Evolutionary conservation across 2,888 invertebrate genomes (phyloP), one percentile per base, ranked within the genome.

Genomic region (Agapostemon virescens): DNA sequence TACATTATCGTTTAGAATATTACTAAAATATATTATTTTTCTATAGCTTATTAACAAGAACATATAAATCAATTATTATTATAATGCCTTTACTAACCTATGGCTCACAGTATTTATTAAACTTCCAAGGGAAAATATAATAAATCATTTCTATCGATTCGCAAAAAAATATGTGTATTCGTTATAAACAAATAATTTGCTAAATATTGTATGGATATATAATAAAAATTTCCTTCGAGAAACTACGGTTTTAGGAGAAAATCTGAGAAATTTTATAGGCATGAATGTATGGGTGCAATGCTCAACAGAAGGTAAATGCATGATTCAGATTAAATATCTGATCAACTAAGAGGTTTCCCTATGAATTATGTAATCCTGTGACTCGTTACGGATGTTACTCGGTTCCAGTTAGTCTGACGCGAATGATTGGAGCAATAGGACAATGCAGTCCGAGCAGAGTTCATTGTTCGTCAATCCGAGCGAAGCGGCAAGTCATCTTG

Each of bases 371-470:
- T 69, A 74, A 80, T 38, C 23, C 20, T 9, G 69, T 33, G 40
- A 49, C 66, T 79, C 66, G 73, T 73, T 49, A 58, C 70, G 80
- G 74, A 79, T 72, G 67, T 64, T 64, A 52, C 68, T 30, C 52
- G 49, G 79, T 63, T 26, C 67, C 66, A 45, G 79, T 63, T 69
- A 76, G 61, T 30, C 38, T 42, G 45, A 66, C 33, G 36, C 40
- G 80, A 69, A 58, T 69, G 79, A 79, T 80, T 73, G 33, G 23
- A 63, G 68, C 69, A 78, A 33, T 64, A 38, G 38, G 79, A 80
- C 80, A 73, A 79, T 78, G 71, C 68, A 52, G 49, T 61, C 77
- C 67, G 69, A 26, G 38, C 40, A 0, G 55, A 26, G 63, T 74
- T 61, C 55, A 66, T 72, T 61, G 79, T 68, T 63, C 69, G 71